Percentiles rank a stretch among this genome's conserved stretches.
Evolutionary conservation across 2,113 vertebrate genomes (phyloP).

Genomic region (Larimichthys crocea): DNA sequence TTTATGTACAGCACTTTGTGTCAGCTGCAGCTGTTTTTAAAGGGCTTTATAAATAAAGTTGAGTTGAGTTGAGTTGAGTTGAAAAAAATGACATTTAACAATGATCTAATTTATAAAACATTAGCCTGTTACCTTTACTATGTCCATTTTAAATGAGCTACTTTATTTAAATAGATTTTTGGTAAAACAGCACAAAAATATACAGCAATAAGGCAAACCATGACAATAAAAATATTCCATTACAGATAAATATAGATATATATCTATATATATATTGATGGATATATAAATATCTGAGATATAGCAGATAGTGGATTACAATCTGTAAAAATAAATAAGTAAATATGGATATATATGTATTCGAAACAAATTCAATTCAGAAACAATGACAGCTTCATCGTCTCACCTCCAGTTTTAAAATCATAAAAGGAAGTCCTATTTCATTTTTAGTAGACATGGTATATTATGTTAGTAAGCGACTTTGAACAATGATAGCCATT

Average conservation of each 20-base stretch:
- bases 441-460: rapidly evolving
- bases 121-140: background rate
- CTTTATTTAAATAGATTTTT: background rate
- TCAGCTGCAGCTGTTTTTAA: too few relatives aligned
- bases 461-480: background rate
- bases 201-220: too few relatives aligned
- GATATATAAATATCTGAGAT: too few relatives aligned
- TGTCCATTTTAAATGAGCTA: background rate
- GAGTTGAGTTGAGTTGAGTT: too few relatives aligned
- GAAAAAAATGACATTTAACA: background rate
- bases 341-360: background rate
- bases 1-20: too few relatives aligned
- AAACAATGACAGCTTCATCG: background rate
- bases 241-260: too few relatives aligned
- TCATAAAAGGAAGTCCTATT: rapidly evolving
- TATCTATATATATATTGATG: too few relatives aligned
- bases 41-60: too few relatives aligned
- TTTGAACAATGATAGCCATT: background rate
- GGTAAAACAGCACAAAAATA: too few relatives aligned
- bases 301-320: background rate
- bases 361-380: background rate
- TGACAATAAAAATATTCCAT: too few relatives aligned
- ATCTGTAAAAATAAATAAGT: background rate
- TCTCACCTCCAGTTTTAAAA: background rate
- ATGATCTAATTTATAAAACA: background rate